Evolutionary conservation across 2,888 invertebrate genomes (phyloP).

Genomic region (Sturmia bella): DNA sequence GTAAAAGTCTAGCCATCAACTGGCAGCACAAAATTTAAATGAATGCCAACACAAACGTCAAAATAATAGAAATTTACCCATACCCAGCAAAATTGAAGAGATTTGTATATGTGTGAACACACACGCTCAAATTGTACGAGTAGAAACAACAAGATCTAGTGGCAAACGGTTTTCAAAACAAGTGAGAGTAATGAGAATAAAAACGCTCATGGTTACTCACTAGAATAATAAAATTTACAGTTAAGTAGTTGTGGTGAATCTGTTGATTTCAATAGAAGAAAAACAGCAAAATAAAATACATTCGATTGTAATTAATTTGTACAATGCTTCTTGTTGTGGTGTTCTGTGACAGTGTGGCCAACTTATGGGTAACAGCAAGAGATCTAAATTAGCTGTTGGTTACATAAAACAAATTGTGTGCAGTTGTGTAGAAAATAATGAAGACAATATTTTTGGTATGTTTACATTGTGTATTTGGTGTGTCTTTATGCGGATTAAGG

Average conservation of each 20-base stretch:
- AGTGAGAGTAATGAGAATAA: too few species aligned
- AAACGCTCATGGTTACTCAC: neutral
- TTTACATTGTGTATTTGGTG: too few species aligned
- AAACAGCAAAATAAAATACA: neutral
- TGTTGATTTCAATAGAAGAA: conserved; percentile 1
- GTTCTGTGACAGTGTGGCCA: conserved; percentile 8
- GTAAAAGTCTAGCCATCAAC: conserved; percentile 27
- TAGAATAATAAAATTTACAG: conserved; percentile 24
- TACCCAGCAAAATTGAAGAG: neutral
- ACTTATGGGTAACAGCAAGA: neutral
- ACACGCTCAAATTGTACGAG: neutral
- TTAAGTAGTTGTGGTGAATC: conserved; percentile 13
- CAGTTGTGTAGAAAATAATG: too few species aligned
- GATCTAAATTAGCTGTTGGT: too few species aligned
- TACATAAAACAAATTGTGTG: too few species aligned
- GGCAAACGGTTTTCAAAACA: conserved; percentile 4
- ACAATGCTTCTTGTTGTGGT: conserved; percentile 9
- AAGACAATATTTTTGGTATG: too few species aligned
- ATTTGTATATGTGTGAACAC: neutral
- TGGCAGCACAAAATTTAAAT: conserved; percentile 37
- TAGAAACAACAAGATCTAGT: neutral
- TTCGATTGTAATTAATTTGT: neutral
- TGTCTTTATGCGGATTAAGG: too few species aligned
- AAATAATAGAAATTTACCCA: conserved; percentile 39
- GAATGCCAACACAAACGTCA: conserved; percentile 24